phyloP scores from a whole-genome alignment of 2,113 vertebrate species.

The Paracanthobrama guichenoti region DNA sequence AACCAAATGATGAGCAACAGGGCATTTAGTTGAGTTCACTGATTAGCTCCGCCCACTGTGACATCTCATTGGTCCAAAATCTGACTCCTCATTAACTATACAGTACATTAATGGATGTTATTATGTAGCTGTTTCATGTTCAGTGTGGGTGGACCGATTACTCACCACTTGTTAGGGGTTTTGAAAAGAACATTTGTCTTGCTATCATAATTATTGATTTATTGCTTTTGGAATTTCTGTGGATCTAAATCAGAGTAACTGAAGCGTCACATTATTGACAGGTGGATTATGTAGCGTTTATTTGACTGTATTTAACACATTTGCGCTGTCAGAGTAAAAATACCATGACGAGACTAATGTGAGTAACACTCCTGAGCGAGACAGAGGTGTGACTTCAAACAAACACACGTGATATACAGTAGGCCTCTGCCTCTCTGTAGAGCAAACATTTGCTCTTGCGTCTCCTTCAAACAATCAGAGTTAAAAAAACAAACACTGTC shows the following conservation, averaged over 20 bases:
- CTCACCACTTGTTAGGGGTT: background rate
- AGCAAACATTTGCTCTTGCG: conserved; percentile 44
- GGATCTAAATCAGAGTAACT: background rate
- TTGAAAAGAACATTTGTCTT: background rate
- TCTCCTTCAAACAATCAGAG: conserved; percentile 35
- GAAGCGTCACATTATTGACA: background rate
- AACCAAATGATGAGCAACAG: background rate
- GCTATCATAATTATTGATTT: background rate
- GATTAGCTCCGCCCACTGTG: background rate
- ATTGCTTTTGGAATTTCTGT: background rate
- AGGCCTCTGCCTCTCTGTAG: background rate
- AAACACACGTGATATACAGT: conserved; percentile 16
- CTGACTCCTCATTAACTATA: background rate
- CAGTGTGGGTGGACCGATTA: background rate
- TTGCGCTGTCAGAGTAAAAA: background rate
- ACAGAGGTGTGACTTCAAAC: conserved; percentile 24
- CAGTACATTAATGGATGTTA: background rate
- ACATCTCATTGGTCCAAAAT: background rate
- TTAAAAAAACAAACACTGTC: conserved; percentile 46
- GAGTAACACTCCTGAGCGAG: background rate
- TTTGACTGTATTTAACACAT: background rate
- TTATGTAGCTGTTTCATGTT: background rate
- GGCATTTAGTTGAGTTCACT: background rate
- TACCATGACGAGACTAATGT: background rate
- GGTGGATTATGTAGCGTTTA: background rate